These are phyloP conservation scores for Aromia moschata DNA, from an alignment of 2,888 invertebrate genomes.

Conservation along the genomic window DNA sequence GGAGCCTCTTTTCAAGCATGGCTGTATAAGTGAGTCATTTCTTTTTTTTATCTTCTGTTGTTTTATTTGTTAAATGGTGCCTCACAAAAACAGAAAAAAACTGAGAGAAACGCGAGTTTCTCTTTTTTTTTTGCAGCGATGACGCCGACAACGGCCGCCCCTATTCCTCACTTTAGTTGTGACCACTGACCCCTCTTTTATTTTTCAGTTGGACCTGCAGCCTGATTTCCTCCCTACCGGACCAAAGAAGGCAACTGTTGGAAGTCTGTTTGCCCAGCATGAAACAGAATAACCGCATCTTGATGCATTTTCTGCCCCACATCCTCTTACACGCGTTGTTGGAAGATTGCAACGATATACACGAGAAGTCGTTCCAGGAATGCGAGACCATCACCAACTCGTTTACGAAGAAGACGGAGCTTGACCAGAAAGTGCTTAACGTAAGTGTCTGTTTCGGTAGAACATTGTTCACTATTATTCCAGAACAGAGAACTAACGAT, in stretches of 20 bases:
- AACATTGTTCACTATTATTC: too few species aligned
- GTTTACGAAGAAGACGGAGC: constrained; percentile 45
- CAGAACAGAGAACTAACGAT: too few species aligned
- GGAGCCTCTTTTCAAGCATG: constrained; percentile 77
- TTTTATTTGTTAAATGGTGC: background rate
- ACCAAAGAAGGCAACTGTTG: constrained; percentile 70
- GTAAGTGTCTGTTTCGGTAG: too few species aligned
- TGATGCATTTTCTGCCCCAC: constrained; percentile 80
- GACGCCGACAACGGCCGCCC: too few species aligned
- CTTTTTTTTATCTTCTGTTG: constrained; percentile 19
- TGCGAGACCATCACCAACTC: constrained; percentile 66
- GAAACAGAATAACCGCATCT: constrained; percentile 74
- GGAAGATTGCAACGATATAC: constrained; percentile 62
- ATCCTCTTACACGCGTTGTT: constrained; percentile 74
- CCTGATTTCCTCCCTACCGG: constrained; percentile 71
- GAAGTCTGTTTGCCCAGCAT: constrained; percentile 79
- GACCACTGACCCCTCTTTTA: too few species aligned
- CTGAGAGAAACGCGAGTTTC: too few species aligned
- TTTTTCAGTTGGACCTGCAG: constrained; percentile 74
- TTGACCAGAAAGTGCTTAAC: constrained; percentile 45
- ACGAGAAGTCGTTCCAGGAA: constrained; percentile 66
- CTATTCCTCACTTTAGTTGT: too few species aligned
- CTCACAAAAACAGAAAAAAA: background rate
- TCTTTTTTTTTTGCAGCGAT: too few species aligned
- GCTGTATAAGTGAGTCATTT: constrained; percentile 71